Evolutionary conservation across 2,113 vertebrate genomes (phyloP).

Genomic region (Takifugu bimaculatus): DNA sequence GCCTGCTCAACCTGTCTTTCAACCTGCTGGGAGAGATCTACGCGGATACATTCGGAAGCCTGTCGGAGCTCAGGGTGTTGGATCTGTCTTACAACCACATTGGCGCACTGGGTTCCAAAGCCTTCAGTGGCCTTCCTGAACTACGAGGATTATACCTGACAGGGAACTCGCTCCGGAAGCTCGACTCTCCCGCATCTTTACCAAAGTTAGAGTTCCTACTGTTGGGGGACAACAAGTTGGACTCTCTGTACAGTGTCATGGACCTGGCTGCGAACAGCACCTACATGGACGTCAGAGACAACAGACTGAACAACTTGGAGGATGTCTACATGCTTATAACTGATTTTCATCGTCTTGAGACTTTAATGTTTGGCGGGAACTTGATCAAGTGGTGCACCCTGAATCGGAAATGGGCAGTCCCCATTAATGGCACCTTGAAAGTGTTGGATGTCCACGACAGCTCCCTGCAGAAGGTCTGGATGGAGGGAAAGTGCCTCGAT

Average conservation of each 20-base stretch:
- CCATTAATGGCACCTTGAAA: constrained; percentile 61
- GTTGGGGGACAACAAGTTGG: constrained; percentile 79
- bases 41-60: constrained; percentile 67
- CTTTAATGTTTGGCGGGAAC: constrained; percentile 75
- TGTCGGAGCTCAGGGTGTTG: constrained; percentile 62
- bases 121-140: constrained; percentile 71
- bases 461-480: constrained; percentile 81
- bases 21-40: constrained; percentile 84
- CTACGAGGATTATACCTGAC: constrained; percentile 72
- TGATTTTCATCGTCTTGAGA: constrained; percentile 47
- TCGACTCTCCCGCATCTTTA: constrained; percentile 58
- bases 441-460: constrained; percentile 79
- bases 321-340: constrained; percentile 69
- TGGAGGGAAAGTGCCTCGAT: constrained; percentile 70
- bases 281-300: constrained; percentile 72
- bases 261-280: constrained; percentile 21
- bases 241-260: neutral
- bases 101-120: constrained; percentile 56
- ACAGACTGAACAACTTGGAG: constrained; percentile 71
- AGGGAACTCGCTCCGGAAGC: constrained; percentile 78
- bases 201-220: constrained; percentile 54
- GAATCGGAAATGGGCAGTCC: rapidly evolving
- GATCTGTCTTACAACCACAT: constrained; percentile 87
- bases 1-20: constrained; percentile 76
- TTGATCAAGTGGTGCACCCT: constrained; percentile 70